These are phyloP conservation scores for Microctenopoma steveboyesi DNA, from an alignment of 2,797 vertebrate species.

Conservation along the genomic window DNA sequence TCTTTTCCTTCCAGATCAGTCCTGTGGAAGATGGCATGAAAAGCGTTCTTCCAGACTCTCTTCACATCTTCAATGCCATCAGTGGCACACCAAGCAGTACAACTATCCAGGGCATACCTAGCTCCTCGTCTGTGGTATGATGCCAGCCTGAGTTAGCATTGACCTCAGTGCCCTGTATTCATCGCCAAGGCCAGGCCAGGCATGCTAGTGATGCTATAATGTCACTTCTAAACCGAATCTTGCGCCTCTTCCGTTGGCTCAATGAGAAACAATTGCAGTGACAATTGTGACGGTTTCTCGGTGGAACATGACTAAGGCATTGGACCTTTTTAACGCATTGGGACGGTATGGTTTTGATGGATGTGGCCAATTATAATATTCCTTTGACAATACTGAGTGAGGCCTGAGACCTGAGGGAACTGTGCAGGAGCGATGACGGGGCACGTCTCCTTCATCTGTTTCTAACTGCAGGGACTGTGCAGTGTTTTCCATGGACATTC, in stretches of 20 bases:
- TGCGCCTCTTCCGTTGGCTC: slow-evolving; percentile 24
- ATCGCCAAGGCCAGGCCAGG: slow-evolving; percentile 7
- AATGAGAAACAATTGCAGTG: slow-evolving; percentile 28
- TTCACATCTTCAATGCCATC: slow-evolving; percentile 99
- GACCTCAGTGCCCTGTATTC: slow-evolving; percentile 1
- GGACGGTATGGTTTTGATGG: slow-evolving; percentile 18
- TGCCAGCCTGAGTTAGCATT: slow-evolving; percentile 19
- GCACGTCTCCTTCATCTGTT: slow-evolving; percentile 20
- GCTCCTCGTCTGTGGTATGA: slow-evolving; percentile 95
- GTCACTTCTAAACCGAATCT: slow-evolving; percentile 4
- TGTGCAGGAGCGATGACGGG: neutral
- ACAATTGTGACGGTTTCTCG: slow-evolving; percentile 14
- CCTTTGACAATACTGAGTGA: slow-evolving; percentile 4
- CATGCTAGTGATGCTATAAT: slow-evolving; percentile 32
- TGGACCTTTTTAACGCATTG: slow-evolving; percentile 37
- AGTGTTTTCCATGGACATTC: slow-evolving; percentile 73
- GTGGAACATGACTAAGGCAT: slow-evolving; percentile 25
- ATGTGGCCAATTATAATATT: slow-evolving; percentile 10
- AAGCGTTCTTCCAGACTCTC: slow-evolving; percentile 90
- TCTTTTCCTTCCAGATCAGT: slow-evolving; percentile 85
- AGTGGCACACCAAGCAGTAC: slow-evolving; percentile 94
- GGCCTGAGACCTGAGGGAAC: slow-evolving; percentile 3
- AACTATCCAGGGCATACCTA: slow-evolving; percentile 94
- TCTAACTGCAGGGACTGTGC: slow-evolving; percentile 45
- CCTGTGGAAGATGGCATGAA: slow-evolving; percentile 91